Conservation (phyloP, 2,888 invertebrate genomes). For the Plagiodera versicolora region DNA sequence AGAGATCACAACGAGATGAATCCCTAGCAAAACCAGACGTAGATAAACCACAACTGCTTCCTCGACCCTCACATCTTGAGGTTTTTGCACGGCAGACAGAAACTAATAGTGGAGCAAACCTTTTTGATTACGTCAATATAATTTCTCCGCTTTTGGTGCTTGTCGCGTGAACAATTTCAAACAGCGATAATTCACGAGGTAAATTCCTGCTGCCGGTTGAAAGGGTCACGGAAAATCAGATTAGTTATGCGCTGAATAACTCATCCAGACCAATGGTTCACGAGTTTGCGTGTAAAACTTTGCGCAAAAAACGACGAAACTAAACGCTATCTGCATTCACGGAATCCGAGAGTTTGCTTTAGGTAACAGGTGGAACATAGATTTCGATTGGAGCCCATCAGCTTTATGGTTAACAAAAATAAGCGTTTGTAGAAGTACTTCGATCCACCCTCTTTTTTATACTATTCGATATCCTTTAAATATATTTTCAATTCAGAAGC, state of each 20-base stretch:
- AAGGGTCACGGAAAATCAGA: conserved; percentile 15
- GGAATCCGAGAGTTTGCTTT: background rate
- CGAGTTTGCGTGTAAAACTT: conserved; percentile 2
- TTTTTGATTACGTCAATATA: conserved; percentile 24
- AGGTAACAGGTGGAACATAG: background rate
- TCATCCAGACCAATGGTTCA: conserved; percentile 11
- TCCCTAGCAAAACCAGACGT: too few species aligned
- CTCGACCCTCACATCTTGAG: too few species aligned
- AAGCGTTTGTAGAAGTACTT: too few species aligned
- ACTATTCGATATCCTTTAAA: too few species aligned
- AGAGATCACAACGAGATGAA: too few species aligned
- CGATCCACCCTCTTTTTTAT: too few species aligned
- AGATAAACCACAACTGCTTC: too few species aligned
- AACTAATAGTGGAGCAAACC: too few species aligned
- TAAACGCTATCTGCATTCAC: background rate
- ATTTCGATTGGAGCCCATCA: too few species aligned
- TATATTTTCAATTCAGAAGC: too few species aligned
- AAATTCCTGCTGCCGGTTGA: conserved; percentile 2
- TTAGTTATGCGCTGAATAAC: conserved; percentile 8
- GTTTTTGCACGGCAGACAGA: too few species aligned
- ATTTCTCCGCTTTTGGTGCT: conserved; percentile 10
- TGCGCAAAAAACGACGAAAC: background rate
- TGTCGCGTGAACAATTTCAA: background rate
- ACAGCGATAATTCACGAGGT: conserved; percentile 7
- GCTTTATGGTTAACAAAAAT: too few species aligned